Base-by-base conservation (phyloP, 2,113 vertebrate species). In the Xenus cinereus region DNA sequence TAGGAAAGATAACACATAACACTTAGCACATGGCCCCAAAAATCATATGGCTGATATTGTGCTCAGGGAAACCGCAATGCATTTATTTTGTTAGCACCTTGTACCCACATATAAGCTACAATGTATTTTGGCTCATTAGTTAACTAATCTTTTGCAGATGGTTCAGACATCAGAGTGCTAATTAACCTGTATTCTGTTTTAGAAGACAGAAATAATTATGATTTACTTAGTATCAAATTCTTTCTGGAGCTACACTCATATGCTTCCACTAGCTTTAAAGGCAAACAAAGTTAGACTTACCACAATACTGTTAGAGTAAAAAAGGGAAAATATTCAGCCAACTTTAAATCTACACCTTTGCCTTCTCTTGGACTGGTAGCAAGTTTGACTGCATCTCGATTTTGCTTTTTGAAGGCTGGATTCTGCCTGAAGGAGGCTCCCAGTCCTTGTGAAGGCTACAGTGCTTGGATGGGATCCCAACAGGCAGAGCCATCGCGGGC, bases 71-170 rank as follows among this genome's bases (percentile, higher is more conserved):
- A 84, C 54, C 28, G 64, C 48, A 84, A 14, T 62, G 32, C 73
- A 66, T 94, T 94, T 93, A 43, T 37, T 94, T 84, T 74, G 62
- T 82, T 94, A 93, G n/a, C 73, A 91, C 68, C 84, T 78, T 93
- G 69, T 94, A 81, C 84, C 83, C 89, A 83, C 91, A 19, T 24
- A 95, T 91, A 96, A 73, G 68, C 63, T 86, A 87, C 67, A 79
- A 76, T 78, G 69, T 81, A 69, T 89, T 97, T 93, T 94, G 87
- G 60, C 89, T 96, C 94, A 96, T 94, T 95, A 92, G 80, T 89
- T 83, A 92, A 75, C 83, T 93, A 91, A 95, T 96, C 89, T 93
- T 95, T 91, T 84, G 74, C 93, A 95, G 71, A 95, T 94, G 92
- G 93, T 88, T 87, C 84, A 91, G 82, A 53, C 57, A 88, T 64